Percentiles rank a stretch among this genome's conserved stretches.
phyloP scores from a whole-genome alignment of 2,888 invertebrate species.

The Lepidocyrtoides sp. region DNA sequence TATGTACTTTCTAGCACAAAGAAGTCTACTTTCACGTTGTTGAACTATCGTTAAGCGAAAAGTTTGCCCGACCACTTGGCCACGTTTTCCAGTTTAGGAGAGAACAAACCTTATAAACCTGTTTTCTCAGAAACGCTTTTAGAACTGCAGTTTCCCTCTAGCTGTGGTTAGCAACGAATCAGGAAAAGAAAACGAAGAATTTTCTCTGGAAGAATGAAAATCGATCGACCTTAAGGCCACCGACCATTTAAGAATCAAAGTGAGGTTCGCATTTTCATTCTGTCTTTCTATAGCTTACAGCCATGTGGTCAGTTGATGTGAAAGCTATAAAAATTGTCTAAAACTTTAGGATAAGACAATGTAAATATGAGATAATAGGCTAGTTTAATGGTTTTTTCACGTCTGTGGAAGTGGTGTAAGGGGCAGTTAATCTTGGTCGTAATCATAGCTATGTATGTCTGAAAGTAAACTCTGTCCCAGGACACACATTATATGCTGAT shows the following conservation, averaged over 20 bases:
- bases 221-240: conserved; percentile 38
- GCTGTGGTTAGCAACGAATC: conserved; percentile 1
- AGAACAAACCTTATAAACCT: conserved; percentile 16
- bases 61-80: conserved; percentile 49
- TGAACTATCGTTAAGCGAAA: conserved; percentile 5
- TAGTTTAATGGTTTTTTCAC: not conserved
- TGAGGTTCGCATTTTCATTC: not conserved
- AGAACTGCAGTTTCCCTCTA: conserved; percentile 4
- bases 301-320: conserved; percentile 14
- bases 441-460: not conserved
- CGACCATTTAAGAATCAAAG: conserved; percentile 36
- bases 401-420: not conserved
- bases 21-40: not conserved
- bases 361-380: not conserved
- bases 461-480: not conserved
- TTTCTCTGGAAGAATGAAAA: conserved; percentile 18
- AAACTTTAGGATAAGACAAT: not conserved
- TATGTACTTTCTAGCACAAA: not conserved
- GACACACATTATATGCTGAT: not conserved
- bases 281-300: not conserved
- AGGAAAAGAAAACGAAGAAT: not conserved
- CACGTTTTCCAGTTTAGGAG: conserved; percentile 13
- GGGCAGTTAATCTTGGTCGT: not conserved
- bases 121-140: not conserved
- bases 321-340: conserved; percentile 15